phyloP scores from a whole-genome alignment of 2,113 vertebrate species.

The Hypomesus transpacificus region DNA sequence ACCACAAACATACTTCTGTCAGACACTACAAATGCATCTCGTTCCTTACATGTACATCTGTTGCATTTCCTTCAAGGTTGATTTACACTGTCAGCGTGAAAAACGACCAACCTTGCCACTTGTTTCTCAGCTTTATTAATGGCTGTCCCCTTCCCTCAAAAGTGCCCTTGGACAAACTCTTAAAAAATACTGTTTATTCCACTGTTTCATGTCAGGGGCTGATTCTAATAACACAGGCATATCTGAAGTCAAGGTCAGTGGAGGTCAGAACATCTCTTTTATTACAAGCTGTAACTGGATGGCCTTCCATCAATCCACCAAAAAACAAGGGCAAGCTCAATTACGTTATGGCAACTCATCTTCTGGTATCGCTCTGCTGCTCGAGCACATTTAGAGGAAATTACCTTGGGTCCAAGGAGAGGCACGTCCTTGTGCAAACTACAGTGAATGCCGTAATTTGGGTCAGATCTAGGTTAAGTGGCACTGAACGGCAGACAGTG shows the following conservation, averaged over 20 bases:
- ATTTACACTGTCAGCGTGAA: no score
- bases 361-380: constrained; percentile 1
- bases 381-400: not conserved
- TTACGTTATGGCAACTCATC: constrained; percentile 12
- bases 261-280: not conserved
- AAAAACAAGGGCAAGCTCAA: not conserved
- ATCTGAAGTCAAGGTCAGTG: not conserved
- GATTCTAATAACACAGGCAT: not conserved
- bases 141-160: not conserved
- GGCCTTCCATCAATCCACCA: not conserved
- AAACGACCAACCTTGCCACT: not conserved
- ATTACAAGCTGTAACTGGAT: not conserved
- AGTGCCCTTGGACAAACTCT: not conserved
- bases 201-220: not conserved
- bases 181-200: not conserved
- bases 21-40: not conserved
- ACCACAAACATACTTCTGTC: not conserved
- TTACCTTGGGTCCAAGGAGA: not conserved
- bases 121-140: not conserved
- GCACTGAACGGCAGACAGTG: constrained; percentile 11
- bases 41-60: no score
- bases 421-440: not conserved
- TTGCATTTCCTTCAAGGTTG: no score
- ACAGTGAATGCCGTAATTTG: constrained; percentile 19
- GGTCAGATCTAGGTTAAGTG: constrained; percentile 32